Percentiles rank a stretch among this genome's conserved stretches.
Evolutionary conservation across 2,113 vertebrate species (phyloP).

Genomic region (Chamaetylas fuelleborni): DNA sequence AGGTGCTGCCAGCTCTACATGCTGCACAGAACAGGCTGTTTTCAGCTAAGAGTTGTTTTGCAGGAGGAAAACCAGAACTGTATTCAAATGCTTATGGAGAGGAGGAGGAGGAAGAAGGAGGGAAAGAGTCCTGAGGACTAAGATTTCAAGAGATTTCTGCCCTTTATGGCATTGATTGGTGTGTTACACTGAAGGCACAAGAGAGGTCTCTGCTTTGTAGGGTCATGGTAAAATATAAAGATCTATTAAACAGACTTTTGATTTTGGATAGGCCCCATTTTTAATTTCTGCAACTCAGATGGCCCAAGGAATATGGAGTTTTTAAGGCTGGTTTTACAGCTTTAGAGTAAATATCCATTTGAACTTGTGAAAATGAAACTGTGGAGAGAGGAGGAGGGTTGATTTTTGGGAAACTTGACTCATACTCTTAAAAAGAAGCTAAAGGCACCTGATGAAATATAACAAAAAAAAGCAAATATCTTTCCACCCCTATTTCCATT

Average conservation of each 20-base stretch:
- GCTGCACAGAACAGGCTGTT: neutral
- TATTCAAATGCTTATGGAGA: neutral
- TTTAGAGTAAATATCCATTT: neutral
- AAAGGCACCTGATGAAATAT: neutral
- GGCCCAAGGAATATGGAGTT: neutral
- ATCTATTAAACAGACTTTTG: neutral
- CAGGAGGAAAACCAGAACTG: neutral
- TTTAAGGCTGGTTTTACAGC: neutral
- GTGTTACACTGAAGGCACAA: neutral
- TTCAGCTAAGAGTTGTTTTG: neutral
- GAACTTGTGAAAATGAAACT: neutral
- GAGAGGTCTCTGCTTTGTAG: neutral
- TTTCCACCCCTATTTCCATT: neutral
- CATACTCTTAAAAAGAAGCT: neutral
- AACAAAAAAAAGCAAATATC: neutral
- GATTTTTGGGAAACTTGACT: neutral
- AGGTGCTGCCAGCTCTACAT: neutral
- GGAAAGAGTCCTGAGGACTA: neutral
- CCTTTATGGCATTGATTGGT: neutral
- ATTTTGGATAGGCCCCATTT: neutral
- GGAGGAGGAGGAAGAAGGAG: neutral
- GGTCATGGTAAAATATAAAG: neutral
- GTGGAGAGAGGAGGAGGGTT: neutral
- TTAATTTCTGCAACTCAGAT: neutral
- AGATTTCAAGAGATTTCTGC: neutral